These are phyloP conservation scores for Chloropsis cyanopogon DNA, from an alignment of 2,113 vertebrate species.

Conservation along the genomic window DNA sequence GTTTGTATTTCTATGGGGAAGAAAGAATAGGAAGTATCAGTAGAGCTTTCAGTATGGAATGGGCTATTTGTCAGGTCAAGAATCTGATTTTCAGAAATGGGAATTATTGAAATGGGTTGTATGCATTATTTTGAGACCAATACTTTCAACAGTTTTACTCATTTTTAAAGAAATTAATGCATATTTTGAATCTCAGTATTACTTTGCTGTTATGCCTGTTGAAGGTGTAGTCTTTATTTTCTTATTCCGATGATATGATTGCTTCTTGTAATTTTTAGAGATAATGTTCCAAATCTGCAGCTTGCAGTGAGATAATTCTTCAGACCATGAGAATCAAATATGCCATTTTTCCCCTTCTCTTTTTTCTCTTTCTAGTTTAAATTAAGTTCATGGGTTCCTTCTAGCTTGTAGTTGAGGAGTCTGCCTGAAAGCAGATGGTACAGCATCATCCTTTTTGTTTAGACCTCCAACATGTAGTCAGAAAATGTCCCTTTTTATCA, in stretches of 20 bases:
- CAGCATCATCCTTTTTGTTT: background rate
- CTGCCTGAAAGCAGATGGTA: background rate
- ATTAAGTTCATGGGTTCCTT: background rate
- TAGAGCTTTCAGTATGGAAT: background rate
- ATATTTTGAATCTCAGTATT: background rate
- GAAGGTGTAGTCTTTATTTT: background rate
- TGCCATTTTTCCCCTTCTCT: background rate
- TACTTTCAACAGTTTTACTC: background rate
- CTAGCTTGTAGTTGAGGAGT: background rate
- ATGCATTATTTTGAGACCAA: background rate
- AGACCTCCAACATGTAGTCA: background rate
- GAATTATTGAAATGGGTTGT: background rate
- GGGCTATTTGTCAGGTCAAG: background rate
- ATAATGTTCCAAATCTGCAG: background rate
- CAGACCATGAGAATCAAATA: too few relatives aligned
- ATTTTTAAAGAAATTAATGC: background rate
- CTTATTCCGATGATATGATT: background rate
- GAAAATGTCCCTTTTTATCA: background rate
- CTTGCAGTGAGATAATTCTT: background rate
- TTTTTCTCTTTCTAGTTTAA: background rate
- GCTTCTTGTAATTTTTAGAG: conserved; percentile 32
- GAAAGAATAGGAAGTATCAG: background rate
- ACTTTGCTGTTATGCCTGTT: background rate
- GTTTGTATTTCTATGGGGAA: background rate
- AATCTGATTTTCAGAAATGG: conserved; percentile 6